A percentile compares a stretch with the other conserved stretches of the same genome.
phyloP scores from a whole-genome alignment of 1,140 invertebrate genomes.

The Diprion similis region DNA sequence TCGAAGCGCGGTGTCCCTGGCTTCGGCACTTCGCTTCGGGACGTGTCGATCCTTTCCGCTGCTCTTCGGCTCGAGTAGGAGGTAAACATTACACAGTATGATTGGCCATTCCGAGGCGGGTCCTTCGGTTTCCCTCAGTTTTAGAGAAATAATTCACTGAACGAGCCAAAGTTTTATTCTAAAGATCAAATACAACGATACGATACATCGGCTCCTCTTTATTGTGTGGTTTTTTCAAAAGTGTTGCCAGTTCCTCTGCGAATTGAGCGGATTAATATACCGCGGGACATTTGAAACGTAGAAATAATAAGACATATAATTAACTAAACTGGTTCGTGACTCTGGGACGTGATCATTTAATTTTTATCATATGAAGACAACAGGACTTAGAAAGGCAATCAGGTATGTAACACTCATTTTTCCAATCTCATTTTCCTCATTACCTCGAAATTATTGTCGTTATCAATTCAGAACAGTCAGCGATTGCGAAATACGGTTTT shows the following conservation, averaged over 20 bases:
- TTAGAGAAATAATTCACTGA: constrained; percentile 17
- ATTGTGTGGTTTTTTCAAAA: no score
- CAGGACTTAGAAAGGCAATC: not conserved
- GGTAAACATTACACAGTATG: constrained; percentile 59
- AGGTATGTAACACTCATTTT: not conserved
- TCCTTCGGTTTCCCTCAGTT: constrained; percentile 53
- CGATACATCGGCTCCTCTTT: no score
- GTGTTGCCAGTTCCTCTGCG: no score
- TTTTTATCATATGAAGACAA: not conserved
- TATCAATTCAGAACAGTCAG: no score
- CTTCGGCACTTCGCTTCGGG: constrained; percentile 32
- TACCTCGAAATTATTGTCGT: no score
- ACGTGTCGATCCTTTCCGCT: constrained; percentile 44
- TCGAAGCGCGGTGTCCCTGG: constrained; percentile 29
- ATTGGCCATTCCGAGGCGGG: constrained; percentile 56
- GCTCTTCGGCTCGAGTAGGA: constrained; percentile 46
- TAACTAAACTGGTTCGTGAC: no score
- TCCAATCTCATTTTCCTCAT: not conserved
- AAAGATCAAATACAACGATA: no score
- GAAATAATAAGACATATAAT: no score
- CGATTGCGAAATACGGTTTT: no score
- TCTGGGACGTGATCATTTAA: no score
- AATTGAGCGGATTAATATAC: no score
- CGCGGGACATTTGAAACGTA: not conserved
- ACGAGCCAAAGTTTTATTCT: not conserved